Conservation (phyloP, 2,888 invertebrate species). For the Drosophila flavopinicola region DNA sequence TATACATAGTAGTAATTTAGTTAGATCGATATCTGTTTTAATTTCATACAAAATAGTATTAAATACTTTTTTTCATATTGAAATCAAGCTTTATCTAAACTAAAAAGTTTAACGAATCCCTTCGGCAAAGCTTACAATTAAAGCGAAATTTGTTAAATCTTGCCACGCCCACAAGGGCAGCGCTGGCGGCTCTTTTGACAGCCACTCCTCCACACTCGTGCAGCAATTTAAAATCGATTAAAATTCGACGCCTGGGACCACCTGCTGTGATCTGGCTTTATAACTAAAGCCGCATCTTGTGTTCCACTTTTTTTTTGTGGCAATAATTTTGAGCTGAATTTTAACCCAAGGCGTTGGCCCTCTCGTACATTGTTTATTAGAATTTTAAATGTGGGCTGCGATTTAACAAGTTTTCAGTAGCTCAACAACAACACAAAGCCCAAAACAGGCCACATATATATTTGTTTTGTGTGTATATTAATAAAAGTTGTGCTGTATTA, state of each 20-base stretch:
- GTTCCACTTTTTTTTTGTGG: slow-evolving; percentile 11
- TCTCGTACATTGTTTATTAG: slow-evolving; percentile 56
- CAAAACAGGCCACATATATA: slow-evolving; percentile 5
- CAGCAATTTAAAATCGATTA: slow-evolving; percentile 76
- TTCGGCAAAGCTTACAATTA: slow-evolving; percentile 8
- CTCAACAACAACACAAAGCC: slow-evolving; percentile 13
- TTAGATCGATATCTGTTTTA: too few species aligned
- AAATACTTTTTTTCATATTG: not conserved
- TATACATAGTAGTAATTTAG: too few species aligned
- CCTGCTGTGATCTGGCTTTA: slow-evolving; percentile 52
- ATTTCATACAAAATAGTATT: too few species aligned
- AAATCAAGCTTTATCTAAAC: not conserved
- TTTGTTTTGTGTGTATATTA: slow-evolving; percentile 9
- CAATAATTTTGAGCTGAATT: slow-evolving; percentile 9
- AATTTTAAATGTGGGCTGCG: slow-evolving; percentile 62
- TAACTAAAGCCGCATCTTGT: slow-evolving; percentile 4
- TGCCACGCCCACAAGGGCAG: slow-evolving; percentile 28
- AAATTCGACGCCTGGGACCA: slow-evolving; percentile 65
- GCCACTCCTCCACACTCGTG: slow-evolving; percentile 28
- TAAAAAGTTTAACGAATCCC: not conserved
- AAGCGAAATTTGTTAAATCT: slow-evolving; percentile 7
- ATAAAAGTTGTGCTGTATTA: slow-evolving; percentile 32
- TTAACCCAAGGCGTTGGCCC: slow-evolving; percentile 55
- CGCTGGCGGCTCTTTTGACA: slow-evolving; percentile 30
- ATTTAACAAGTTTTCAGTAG: slow-evolving; percentile 73